These are phyloP conservation scores for Cyprinodon tularosa DNA, from an alignment of 2,113 vertebrate species.

Conservation along the genomic window DNA sequence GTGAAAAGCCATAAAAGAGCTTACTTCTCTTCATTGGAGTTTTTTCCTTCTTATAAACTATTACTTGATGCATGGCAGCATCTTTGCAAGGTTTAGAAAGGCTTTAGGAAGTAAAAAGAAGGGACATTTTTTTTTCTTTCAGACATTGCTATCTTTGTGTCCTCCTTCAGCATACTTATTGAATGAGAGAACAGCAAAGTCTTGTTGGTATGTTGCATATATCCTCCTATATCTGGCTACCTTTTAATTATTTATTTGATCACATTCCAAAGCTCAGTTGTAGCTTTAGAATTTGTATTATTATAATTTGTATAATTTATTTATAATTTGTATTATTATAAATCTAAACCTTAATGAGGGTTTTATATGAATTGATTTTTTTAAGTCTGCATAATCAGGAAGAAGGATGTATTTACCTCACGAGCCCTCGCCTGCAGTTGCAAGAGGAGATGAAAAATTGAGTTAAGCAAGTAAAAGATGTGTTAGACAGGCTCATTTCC, in stretches of 20 bases:
- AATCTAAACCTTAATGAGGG: slow-evolving; percentile 17
- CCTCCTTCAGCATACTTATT: slow-evolving; percentile 26
- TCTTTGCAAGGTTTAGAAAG: slow-evolving; percentile 42
- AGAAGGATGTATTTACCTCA: not conserved
- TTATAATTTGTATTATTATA: slow-evolving; percentile 7
- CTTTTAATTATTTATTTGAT: slow-evolving; percentile 8
- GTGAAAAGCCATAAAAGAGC: slow-evolving; percentile 31
- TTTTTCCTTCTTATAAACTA: slow-evolving; percentile 36
- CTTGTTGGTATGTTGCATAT: slow-evolving; percentile 23
- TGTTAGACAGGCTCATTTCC: slow-evolving; percentile 63
- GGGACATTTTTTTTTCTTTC: slow-evolving; percentile 45
- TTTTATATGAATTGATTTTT: not conserved
- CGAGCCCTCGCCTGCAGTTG: slow-evolving; percentile 20
- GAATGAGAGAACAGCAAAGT: slow-evolving; percentile 24
- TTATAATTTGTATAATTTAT: slow-evolving; percentile 21
- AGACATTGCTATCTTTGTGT: slow-evolving; percentile 33
- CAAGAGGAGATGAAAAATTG: slow-evolving; percentile 27
- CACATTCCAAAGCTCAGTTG: slow-evolving; percentile 3
- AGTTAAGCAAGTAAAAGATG: slow-evolving; percentile 44
- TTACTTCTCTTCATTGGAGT: slow-evolving; percentile 41
- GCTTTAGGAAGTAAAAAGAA: slow-evolving; percentile 23
- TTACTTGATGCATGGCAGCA: slow-evolving; percentile 26
- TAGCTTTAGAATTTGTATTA: not conserved
- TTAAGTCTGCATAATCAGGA: slow-evolving; percentile 2
- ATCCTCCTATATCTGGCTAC: slow-evolving; percentile 36